Percentiles rank a stretch among this genome's conserved stretches.
Conservation (phyloP, 1,140 invertebrate genomes). For the Pseudomyrmex dendroicus region DNA sequence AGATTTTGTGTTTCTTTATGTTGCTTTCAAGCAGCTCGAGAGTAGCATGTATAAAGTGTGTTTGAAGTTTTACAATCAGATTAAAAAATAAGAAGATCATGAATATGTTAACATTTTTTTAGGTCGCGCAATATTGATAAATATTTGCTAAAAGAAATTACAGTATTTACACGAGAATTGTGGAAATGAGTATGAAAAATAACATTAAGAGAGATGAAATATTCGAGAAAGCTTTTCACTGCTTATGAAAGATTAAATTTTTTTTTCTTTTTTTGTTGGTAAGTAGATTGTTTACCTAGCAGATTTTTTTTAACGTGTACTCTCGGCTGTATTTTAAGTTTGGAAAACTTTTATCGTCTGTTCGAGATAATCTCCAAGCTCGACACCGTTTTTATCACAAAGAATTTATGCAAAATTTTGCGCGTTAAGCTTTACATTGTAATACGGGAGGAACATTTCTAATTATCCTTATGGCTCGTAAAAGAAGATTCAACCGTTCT, state of each 20-base stretch:
- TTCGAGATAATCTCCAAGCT: not conserved
- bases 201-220: no score
- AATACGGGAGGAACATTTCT: slow-evolving; percentile 25
- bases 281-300: no score
- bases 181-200: no score
- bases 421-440: not conserved
- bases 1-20: slow-evolving; percentile 3
- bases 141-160: no score
- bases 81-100: not conserved
- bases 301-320: no score
- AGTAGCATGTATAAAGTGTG: no score
- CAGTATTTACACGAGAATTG: no score
- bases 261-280: no score
- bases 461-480: slow-evolving; percentile 40
- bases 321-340: not conserved
- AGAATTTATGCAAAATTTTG: slow-evolving; percentile 16
- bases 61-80: not conserved
- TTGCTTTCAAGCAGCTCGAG: not conserved
- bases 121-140: no score
- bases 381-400: not conserved
- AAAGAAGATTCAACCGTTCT: slow-evolving; percentile 6
- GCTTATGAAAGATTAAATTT: no score
- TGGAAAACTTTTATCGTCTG: not conserved
- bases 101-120: no score
- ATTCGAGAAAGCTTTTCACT: no score